A percentile compares a stretch with the other conserved stretches of the same genome.
Evolutionary conservation across 2,888 invertebrate genomes (phyloP).

Genomic region (Drosophila flavopinicola): DNA sequence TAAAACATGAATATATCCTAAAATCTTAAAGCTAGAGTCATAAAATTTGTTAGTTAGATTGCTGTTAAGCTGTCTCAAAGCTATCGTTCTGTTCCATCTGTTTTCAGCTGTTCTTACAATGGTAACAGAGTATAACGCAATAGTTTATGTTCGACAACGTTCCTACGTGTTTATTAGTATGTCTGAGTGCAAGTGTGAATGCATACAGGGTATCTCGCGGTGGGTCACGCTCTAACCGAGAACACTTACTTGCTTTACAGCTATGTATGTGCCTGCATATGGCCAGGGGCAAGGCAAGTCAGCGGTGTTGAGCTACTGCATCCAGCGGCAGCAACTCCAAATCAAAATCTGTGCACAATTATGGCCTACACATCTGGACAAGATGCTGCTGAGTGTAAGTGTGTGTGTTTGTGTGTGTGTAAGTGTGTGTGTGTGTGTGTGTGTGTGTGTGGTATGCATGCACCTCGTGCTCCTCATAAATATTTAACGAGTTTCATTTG

Average conservation of each 20-base stretch:
- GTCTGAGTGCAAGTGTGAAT: too few relatives aligned
- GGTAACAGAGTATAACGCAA: too few relatives aligned
- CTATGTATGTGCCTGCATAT: constrained; percentile 41
- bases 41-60: too few relatives aligned
- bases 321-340: constrained; percentile 57
- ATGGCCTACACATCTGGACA: constrained; percentile 80
- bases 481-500: constrained; percentile 78
- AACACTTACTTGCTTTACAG: constrained; percentile 8
- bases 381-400: constrained; percentile 26
- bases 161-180: too few relatives aligned
- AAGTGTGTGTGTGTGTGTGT: constrained; percentile 11
- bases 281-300: constrained; percentile 72
- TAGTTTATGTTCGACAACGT: too few relatives aligned
- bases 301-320: constrained; percentile 25
- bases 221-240: not conserved
- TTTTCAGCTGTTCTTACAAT: too few relatives aligned
- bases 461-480: constrained; percentile 80
- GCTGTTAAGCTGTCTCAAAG: too few relatives aligned
- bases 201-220: not conserved
- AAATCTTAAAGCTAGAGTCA: too few relatives aligned
- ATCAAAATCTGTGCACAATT: constrained; percentile 81
- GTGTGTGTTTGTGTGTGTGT: not conserved
- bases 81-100: too few relatives aligned
- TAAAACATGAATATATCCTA: too few relatives aligned
- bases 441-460: constrained; percentile 56